Evolutionary conservation across 2,888 invertebrate species (phyloP), one percentile per base, ranked within the genome.

Genomic region (Melitaea athalia): DNA sequence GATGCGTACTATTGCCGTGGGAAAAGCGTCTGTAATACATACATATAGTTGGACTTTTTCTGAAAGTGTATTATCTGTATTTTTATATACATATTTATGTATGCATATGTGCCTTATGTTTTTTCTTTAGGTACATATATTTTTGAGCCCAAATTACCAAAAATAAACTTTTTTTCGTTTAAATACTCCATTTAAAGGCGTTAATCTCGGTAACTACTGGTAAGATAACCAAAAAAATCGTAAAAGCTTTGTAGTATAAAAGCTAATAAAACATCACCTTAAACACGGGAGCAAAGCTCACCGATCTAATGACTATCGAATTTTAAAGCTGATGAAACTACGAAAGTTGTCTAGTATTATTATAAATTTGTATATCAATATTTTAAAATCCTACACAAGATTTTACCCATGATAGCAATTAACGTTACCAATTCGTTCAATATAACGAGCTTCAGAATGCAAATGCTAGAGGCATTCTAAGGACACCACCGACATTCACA

Each of bases 1-100:
- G 64, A 63, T 60, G 72, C 72, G 68, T 71, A 49, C 66, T 64
- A 64, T 64, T 59, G 64, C 66, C 72, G 74, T 74, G 72, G 69
- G 74, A 74, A 74, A n/a, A 57, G n/a, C 45, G 49, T 63, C 61
- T 49, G 64, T 57, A 61, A 62, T 64, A 69, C 43, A 17, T 57
- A 50, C 6, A 5, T 47, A 31, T 66, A 61, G 66, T 66, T 53
- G 60, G 5, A 12, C 3, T 38, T 60, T 60, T 59, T 62, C 52
- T 12, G 33, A 24, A 59, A 15, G 43, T 14, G 45, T 11, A 55
- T 55, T 42, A 49, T 49, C 7, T 59, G 43, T 55, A 55, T 33
- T 14, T 55, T 33, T 55, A n/a, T 45, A 14, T 14, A 38, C 42
- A 11, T 14, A 11, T 57, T 33, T 14, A 15, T 43, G 0, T 11